phyloP scores from a whole-genome alignment of 2,888 invertebrate genomes.

The Dusona sp. region DNA sequence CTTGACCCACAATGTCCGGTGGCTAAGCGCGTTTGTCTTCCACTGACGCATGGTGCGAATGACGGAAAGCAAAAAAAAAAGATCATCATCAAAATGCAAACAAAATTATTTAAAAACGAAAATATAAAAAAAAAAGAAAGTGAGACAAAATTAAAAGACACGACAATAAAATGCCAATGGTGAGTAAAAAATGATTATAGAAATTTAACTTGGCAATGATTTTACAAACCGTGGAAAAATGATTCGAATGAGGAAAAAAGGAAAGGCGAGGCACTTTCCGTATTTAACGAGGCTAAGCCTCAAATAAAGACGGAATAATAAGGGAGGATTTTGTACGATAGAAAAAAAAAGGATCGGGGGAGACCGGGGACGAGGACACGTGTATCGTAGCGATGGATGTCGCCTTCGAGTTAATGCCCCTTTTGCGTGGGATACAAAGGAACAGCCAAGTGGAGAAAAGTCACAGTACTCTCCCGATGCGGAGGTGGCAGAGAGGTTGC shows the following conservation, averaged over 20 bases:
- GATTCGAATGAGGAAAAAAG: not conserved
- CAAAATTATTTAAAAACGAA: not conserved
- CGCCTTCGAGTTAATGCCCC: conserved; percentile 49
- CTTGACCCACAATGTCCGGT: conserved; percentile 78
- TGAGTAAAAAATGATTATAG: not conserved
- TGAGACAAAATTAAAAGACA: not conserved
- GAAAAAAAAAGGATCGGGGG: not conserved
- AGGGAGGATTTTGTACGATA: not conserved
- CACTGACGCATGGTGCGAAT: conserved; percentile 41
- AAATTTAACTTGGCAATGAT: not conserved
- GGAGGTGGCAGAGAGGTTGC: conserved; percentile 42
- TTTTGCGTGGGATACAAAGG: conserved; percentile 51
- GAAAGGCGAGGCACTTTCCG: conserved; percentile 11
- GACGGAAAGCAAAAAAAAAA: conserved; percentile 10
- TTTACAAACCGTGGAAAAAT: not conserved
- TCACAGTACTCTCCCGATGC: conserved; percentile 53
- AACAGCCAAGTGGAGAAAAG: conserved; percentile 61
- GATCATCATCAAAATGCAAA: not conserved
- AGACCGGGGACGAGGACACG: conserved; percentile 22
- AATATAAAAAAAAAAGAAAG: too few relatives aligned
- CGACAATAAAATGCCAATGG: not conserved
- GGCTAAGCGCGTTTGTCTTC: conserved; percentile 47
- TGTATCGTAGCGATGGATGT: conserved; percentile 32
- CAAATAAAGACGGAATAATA: conserved; percentile 1
- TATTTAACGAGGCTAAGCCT: conserved; percentile 25